Evolutionary conservation across 1,140 invertebrate genomes (phyloP).

Genomic region (Cydia pomonella): DNA sequence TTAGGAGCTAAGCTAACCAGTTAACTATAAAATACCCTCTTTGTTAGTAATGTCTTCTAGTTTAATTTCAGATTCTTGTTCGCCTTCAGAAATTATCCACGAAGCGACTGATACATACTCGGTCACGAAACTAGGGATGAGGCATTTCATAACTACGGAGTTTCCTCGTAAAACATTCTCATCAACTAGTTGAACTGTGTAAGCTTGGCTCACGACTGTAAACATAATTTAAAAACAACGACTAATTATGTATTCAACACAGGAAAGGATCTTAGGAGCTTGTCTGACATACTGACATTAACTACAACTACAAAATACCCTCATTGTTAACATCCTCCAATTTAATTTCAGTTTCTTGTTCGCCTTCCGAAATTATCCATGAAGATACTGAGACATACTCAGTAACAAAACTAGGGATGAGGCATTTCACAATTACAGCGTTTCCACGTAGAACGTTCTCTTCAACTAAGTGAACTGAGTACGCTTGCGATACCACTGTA

Average conservation of each 20-base stretch:
- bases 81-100: constrained; percentile 89
- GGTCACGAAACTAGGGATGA: constrained; percentile 94
- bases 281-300: not conserved
- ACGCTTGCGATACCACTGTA: constrained; percentile 89
- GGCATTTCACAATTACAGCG: constrained; percentile 93
- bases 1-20: constrained; percentile 6
- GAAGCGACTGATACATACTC: constrained; percentile 92
- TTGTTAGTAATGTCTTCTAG: constrained; percentile 51
- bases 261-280: constrained; percentile 21
- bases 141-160: constrained; percentile 93
- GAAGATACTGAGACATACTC: constrained; percentile 92
- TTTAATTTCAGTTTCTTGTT: constrained; percentile 65
- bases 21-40: constrained; percentile 53
- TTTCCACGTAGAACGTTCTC: constrained; percentile 94
- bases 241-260: constrained; percentile 29
- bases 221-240: constrained; percentile 46
- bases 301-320: constrained; percentile 50
- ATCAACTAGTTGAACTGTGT: constrained; percentile 93
- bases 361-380: constrained; percentile 89
- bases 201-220: constrained; percentile 89
- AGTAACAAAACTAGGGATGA: constrained; percentile 94
- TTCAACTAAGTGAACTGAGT: constrained; percentile 93
- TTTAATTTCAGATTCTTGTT: constrained; percentile 65
- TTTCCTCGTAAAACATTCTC: constrained; percentile 94
- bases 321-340: constrained; percentile 52